Percentiles rank a stretch among this genome's conserved stretches.
Evolutionary conservation across 2,888 invertebrate species (phyloP).

Genomic region (Pachycephus smyrnensis): DNA sequence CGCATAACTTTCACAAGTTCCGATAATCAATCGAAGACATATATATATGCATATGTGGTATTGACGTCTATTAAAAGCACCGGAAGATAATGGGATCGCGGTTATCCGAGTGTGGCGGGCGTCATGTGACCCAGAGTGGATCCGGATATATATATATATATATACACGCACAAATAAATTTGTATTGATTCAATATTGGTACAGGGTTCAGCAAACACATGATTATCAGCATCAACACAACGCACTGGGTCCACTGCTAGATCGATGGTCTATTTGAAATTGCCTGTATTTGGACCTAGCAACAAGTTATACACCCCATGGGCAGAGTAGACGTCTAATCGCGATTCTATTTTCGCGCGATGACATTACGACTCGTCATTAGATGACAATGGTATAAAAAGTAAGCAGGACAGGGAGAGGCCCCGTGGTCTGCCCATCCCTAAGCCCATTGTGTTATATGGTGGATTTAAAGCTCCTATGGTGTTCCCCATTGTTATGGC

Average conservation of each 20-base stretch:
- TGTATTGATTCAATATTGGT: background rate
- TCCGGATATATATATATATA: background rate
- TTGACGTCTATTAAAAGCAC: background rate
- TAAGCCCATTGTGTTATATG: conserved; percentile 39
- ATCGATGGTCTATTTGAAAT: background rate
- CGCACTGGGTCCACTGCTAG: background rate
- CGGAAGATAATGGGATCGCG: conserved; percentile 2
- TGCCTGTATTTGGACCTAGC: background rate
- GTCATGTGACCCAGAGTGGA: background rate
- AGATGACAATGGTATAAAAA: background rate
- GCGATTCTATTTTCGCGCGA: conserved; percentile 4
- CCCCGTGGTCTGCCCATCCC: conserved; percentile 46
- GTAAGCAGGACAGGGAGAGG: conserved; percentile 9
- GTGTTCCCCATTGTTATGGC: conserved; percentile 17
- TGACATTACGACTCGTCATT: background rate
- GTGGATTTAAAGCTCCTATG: background rate
- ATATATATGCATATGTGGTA: background rate
- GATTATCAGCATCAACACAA: background rate
- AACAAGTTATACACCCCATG: background rate
- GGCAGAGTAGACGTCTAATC: background rate
- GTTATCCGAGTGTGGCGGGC: background rate
- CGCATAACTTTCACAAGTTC: background rate
- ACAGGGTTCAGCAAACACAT: background rate
- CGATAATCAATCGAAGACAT: background rate
- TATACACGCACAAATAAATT: background rate